These are phyloP conservation scores for Drosophila sproati DNA, from an alignment of 1,140 invertebrate species.

Conservation along the genomic window DNA sequence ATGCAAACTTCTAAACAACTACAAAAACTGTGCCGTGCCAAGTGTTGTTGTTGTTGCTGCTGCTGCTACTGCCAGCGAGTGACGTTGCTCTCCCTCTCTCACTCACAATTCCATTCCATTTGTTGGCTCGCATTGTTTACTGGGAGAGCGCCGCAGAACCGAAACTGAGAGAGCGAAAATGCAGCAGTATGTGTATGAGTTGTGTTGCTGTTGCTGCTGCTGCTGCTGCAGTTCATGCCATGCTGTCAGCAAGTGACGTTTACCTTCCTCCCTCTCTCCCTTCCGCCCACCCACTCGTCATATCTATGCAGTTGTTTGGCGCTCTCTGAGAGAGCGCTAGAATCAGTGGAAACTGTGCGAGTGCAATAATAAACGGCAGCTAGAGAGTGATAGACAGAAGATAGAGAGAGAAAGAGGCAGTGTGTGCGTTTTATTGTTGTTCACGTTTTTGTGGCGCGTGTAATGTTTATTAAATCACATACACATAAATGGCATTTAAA, in stretches of 20 bases:
- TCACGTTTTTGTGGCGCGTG: conserved; percentile 24
- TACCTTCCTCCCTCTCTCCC: conserved; percentile 30
- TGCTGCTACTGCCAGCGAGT: conserved; percentile 4
- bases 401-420: conserved; percentile 15
- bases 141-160: conserved; percentile 3
- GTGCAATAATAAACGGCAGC: background rate
- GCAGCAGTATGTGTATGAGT: conserved; percentile 10
- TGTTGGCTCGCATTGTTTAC: conserved; percentile 40
- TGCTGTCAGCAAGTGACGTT: conserved; percentile 44
- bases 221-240: conserved; percentile 21
- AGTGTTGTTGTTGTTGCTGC: conserved; percentile 35
- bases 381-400: background rate
- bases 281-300: conserved; percentile 38
- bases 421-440: conserved; percentile 32
- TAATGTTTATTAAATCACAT: conserved; percentile 49
- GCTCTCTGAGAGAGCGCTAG: conserved; percentile 21
- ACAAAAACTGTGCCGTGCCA: conserved; percentile 63
- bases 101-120: conserved; percentile 38
- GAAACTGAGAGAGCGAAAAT: conserved; percentile 30
- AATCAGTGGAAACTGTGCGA: conserved; percentile 6
- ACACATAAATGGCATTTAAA: conserved; percentile 35
- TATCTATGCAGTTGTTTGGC: conserved; percentile 56
- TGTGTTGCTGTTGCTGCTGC: conserved; percentile 13
- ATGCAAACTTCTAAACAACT: conserved; percentile 37
- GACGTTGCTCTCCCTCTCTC: conserved; percentile 31